These are phyloP conservation scores for Plestiodon gilberti DNA, from an alignment of 2,113 vertebrate species.

Conservation along the genomic window DNA sequence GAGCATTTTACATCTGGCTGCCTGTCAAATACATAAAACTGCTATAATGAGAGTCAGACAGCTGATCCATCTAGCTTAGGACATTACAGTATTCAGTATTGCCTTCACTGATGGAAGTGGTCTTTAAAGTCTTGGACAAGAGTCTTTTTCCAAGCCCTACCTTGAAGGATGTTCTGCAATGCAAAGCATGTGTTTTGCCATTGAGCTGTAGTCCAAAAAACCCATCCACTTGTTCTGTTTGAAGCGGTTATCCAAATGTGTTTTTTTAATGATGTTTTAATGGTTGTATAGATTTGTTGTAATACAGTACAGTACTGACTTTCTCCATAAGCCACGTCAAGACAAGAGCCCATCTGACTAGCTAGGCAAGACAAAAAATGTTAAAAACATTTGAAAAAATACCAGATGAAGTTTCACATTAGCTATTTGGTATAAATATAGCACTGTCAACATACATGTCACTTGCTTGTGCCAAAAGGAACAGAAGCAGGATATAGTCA, in stretches of 20 bases:
- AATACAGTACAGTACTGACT: no score
- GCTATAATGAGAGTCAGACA: no score
- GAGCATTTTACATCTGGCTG: neutral
- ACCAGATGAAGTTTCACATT: neutral
- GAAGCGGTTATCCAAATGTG: neutral
- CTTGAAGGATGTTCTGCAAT: no score
- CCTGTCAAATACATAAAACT: neutral
- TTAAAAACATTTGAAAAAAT: neutral
- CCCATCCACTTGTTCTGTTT: neutral
- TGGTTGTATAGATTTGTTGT: neutral
- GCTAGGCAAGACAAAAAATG: neutral
- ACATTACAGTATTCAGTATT: no score
- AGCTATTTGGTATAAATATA: neutral
- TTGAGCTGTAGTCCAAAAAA: no score
- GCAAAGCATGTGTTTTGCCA: no score
- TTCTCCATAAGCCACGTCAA: neutral
- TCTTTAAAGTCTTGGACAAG: no score
- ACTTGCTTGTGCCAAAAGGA: neutral
- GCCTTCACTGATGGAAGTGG: no score
- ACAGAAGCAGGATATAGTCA: neutral
- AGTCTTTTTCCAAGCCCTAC: no score
- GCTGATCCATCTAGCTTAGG: no score
- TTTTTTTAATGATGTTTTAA: neutral
- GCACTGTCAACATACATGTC: neutral
- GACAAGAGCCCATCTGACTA: neutral